Percentiles rank a stretch among this genome's conserved stretches.
phyloP scores from a whole-genome alignment of 2,888 invertebrate species.

The Parnassius orleans region DNA sequence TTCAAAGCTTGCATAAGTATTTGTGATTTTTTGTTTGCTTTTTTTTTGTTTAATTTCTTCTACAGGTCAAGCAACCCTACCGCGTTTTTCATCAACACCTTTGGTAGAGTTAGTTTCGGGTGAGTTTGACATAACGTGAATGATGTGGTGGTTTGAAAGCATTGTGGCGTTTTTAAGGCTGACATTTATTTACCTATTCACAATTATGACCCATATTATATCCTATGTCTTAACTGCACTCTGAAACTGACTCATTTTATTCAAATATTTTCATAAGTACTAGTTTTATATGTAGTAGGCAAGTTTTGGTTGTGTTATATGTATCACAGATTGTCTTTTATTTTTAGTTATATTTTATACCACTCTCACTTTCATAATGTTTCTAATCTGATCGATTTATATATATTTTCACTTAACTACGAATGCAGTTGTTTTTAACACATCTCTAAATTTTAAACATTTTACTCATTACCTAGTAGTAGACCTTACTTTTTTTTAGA shows the following conservation, averaged over 20 bases:
- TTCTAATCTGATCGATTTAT: slow-evolving; percentile 4
- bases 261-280: slow-evolving; percentile 24
- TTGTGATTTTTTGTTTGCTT: slow-evolving; percentile 61
- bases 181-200: slow-evolving; percentile 53
- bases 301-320: too few species aligned
- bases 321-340: slow-evolving; percentile 9
- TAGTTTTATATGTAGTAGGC: not conserved
- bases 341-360: slow-evolving; percentile 10
- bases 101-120: slow-evolving; percentile 86
- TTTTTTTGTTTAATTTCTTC: slow-evolving; percentile 83
- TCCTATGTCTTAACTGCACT: slow-evolving; percentile 72
- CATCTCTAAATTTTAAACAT: not conserved
- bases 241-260: slow-evolving; percentile 64
- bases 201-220: slow-evolving; percentile 55
- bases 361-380: slow-evolving; percentile 10
- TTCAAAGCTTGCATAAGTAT: slow-evolving; percentile 65
- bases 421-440: slow-evolving; percentile 25
- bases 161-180: slow-evolving; percentile 74
- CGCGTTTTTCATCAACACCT: slow-evolving; percentile 86
- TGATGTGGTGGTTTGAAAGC: slow-evolving; percentile 77
- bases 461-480: too few species aligned
- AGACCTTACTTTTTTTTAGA: too few species aligned
- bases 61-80: slow-evolving; percentile 86
- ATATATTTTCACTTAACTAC: slow-evolving; percentile 8
- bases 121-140: slow-evolving; percentile 83